These are phyloP conservation scores for Automeris io DNA, from an alignment of 2,888 invertebrate species.

Conservation along the genomic window DNA sequence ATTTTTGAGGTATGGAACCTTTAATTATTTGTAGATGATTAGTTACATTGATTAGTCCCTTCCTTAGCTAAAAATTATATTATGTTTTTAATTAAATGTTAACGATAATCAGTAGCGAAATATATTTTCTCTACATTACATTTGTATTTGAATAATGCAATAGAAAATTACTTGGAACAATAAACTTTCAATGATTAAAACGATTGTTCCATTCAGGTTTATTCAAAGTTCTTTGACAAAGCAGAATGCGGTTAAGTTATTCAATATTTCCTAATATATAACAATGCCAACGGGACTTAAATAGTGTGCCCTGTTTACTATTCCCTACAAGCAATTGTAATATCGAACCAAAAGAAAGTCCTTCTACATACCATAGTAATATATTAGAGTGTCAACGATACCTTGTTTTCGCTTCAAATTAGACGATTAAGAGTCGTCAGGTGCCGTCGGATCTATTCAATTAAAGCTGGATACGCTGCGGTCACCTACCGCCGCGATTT, in stretches of 20 bases:
- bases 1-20: too few relatives aligned
- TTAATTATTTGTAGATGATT: too few relatives aligned
- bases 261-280: conserved; percentile 28
- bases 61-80: too few relatives aligned
- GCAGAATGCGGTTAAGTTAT: conserved; percentile 18
- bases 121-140: too few relatives aligned
- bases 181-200: too few relatives aligned
- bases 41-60: too few relatives aligned
- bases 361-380: conserved; percentile 64
- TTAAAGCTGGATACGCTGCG: conserved; percentile 66
- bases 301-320: conserved; percentile 50
- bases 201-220: too few relatives aligned
- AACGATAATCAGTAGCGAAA: too few relatives aligned
- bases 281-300: conserved; percentile 33
- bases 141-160: too few relatives aligned
- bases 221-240: conserved; percentile 9
- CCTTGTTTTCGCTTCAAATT: conserved; percentile 74
- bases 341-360: conserved; percentile 73
- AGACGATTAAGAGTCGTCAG: conserved; percentile 71
- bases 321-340: conserved; percentile 49
- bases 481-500: conserved; percentile 73
- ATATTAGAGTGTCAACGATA: conserved; percentile 58
- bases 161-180: too few relatives aligned
- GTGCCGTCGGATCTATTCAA: conserved; percentile 68
- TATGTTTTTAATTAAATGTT: too few relatives aligned